Evolutionary conservation across 1,140 invertebrate species (phyloP).

Genomic region (Pristionchus pacificus): DNA sequence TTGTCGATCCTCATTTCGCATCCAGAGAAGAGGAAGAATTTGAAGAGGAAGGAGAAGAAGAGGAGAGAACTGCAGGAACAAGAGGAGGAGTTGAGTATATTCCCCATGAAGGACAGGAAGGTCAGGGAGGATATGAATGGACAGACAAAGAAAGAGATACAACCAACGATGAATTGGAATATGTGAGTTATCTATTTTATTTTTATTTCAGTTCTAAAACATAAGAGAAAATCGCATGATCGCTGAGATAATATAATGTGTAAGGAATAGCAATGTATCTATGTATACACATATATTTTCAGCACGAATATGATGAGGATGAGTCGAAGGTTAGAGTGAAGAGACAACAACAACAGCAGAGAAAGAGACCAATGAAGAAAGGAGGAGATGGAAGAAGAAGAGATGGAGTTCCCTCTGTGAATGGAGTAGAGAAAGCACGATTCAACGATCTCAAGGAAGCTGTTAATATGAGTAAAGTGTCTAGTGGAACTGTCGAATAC

Average conservation of each 20-base stretch:
- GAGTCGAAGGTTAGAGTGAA: constrained; percentile 24
- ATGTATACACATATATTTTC: no score
- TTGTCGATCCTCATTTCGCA: constrained; percentile 13
- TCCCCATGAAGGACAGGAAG: constrained; percentile 7
- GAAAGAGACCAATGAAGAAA: constrained; percentile 11
- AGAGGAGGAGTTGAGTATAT: not conserved
- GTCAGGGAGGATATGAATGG: constrained; percentile 17
- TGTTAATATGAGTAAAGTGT: constrained; percentile 43
- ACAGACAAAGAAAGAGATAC: constrained; percentile 21
- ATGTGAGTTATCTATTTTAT: no score
- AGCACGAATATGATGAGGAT: constrained; percentile 24
- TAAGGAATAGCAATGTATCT: not conserved
- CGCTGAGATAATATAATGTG: not conserved
- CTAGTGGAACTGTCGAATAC: constrained; percentile 48
- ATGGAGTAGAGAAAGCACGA: constrained; percentile 16
- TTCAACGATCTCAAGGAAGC: constrained; percentile 43
- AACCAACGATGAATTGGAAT: constrained; percentile 27
- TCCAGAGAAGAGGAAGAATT: constrained; percentile 17
- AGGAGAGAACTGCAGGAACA: constrained; percentile 2
- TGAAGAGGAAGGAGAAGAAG: constrained; percentile 19
- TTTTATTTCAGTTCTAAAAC: no score
- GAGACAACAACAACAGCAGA: not conserved
- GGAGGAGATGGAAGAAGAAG: no score
- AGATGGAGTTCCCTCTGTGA: not conserved
- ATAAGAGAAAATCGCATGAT: no score